Percentiles rank a stretch among this genome's conserved stretches.
Evolutionary conservation across 64 coral and sea anemone species (phyloP).

Genomic region (Pachyseris speciosa): DNA sequence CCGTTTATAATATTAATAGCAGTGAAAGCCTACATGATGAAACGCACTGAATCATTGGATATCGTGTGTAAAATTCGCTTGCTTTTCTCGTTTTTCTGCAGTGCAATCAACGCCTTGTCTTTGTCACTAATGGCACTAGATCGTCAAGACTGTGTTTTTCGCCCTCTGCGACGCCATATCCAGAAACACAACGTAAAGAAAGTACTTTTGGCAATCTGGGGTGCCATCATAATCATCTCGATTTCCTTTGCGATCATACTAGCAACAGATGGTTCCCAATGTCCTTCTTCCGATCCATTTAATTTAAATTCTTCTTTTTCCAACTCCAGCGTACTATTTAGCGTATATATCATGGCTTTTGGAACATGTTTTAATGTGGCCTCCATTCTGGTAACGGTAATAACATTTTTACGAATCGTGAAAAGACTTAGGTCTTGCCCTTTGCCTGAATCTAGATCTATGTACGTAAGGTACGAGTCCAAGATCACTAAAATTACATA

Average conservation of each 20-base stretch:
- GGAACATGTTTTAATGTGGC: background rate
- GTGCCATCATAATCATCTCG: background rate
- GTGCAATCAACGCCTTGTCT: background rate
- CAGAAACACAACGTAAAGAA: background rate
- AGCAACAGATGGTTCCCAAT: background rate
- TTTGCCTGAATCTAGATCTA: background rate
- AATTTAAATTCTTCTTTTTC: background rate
- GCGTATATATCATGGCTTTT: background rate
- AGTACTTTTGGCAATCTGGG: background rate
- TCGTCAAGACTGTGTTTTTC: background rate
- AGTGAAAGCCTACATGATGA: background rate
- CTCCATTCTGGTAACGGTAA: background rate
- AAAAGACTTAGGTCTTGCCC: background rate
- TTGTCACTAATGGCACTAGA: constrained; percentile 9
- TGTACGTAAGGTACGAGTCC: background rate
- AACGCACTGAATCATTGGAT: background rate
- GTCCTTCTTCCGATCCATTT: background rate
- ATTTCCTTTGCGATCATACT: background rate
- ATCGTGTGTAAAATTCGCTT: background rate
- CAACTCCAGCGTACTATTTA: background rate
- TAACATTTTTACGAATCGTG: background rate
- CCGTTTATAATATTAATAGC: background rate
- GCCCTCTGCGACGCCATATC: background rate
- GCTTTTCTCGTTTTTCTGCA: background rate
- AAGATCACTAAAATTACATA: constrained; percentile 5